Base-by-base conservation (phyloP, 1,140 invertebrate genomes). In the Cherax quadricarinatus region DNA sequence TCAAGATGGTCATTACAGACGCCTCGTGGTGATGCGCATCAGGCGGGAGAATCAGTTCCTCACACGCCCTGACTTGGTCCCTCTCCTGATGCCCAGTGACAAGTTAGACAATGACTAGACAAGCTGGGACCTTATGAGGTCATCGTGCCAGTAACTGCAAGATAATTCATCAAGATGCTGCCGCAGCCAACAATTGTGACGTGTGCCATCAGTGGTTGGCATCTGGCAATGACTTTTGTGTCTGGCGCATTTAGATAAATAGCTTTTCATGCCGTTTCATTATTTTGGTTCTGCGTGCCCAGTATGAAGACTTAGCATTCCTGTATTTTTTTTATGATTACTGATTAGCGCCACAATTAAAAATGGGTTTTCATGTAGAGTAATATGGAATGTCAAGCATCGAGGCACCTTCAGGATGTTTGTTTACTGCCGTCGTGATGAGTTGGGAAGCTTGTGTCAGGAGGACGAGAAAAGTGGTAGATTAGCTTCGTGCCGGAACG, bases 401-500 rank as follows among this genome's bases (percentile, higher is more conserved):
- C 18, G 62, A 66, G 14, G 62, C 18, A 18, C 62, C 62, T 66
- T 16, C 62, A 21, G 62, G 12, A 5, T 6, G 62, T 66, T 66
- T 66, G 62, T 66, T 66, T 66, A 66, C 62, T n/a, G 60, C 14
- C n/a, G 82, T 62, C 60, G 83, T 85, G 83, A 85, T 66, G 83
- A 30, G 41, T 62, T 7, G 83, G 62, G 83, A 85, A 49, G 70
- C 48, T 12, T 62, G 24, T 85, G 83, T 70, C 60, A 57, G 49
- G 82, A 84, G 82, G 82, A 84, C 82, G 53, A 62, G 82, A 24
- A 84, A 84, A 84, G 83, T 57, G 83, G 83, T 62, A 85, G 49
- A 70, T 85, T 41, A 85, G 30, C 83, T 75, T 75, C 24, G 70
- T 75, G 70, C 70, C 24, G 70, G 70, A 75, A 6, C 21, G 70